These are phyloP conservation scores for Spheniscus mendiculus DNA, from an alignment of 2,113 vertebrate genomes.

Conservation along the genomic window DNA sequence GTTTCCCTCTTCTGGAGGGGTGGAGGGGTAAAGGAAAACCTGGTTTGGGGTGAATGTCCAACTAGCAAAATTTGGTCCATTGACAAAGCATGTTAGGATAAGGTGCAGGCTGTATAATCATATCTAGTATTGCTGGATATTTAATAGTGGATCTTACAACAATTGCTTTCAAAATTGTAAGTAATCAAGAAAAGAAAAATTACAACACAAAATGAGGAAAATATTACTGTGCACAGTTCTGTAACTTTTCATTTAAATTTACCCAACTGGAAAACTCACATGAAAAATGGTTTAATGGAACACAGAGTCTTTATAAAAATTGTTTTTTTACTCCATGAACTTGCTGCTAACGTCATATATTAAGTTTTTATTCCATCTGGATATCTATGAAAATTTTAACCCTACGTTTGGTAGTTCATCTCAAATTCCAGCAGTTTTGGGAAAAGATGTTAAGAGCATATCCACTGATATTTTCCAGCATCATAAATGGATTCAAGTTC, in stretches of 20 bases:
- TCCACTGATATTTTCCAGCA: background rate
- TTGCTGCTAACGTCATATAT: background rate
- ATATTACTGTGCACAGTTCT: background rate
- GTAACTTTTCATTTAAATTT: background rate
- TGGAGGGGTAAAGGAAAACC: background rate
- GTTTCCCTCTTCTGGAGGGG: background rate
- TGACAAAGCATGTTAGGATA: background rate
- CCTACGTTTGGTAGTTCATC: background rate
- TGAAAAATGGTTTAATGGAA: background rate
- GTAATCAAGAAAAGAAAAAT: background rate
- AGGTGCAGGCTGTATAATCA: background rate
- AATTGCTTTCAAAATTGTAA: background rate
- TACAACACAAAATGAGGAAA: background rate
- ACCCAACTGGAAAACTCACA: background rate
- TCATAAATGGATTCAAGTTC: background rate
- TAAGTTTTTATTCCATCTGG: background rate
- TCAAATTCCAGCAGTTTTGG: background rate
- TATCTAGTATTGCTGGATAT: background rate
- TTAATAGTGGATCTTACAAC: background rate
- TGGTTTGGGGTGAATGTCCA: background rate
- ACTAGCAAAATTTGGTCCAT: background rate
- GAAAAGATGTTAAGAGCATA: background rate
- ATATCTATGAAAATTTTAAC: background rate
- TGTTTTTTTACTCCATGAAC: background rate
- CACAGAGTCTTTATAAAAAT: background rate